Evolutionary conservation across 2,797 vertebrate genomes (phyloP), one percentile per base, ranked within the genome.

Genomic region (Clarias fuscus): DNA sequence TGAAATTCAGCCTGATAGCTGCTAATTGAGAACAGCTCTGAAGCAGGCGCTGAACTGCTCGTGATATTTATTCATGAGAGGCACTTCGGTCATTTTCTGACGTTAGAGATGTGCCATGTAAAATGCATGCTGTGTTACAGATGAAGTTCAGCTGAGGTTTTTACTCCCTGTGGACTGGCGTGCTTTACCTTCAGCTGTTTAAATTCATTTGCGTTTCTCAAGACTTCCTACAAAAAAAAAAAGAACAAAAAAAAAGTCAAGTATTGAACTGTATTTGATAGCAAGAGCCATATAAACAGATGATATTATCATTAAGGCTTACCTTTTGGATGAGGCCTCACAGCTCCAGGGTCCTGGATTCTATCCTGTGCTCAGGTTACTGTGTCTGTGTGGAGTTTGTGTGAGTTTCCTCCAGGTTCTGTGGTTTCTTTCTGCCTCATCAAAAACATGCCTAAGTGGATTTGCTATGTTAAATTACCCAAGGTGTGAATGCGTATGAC

Each of bases 1-100:
- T 86, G 82, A 90, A 90, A 87, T 82, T 73, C 85, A 83, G 65
- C 59, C 78, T 87, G 89, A 89, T 86, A 76, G 81, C 88, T 85
- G 30, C 75, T 89, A 89, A 90, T 87, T 86, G 82, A 86, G 83
- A 88, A 76, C 89, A 90, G 85, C 79, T 88, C 88, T 71, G 80
- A 88, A 83, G 33, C 48, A 6, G 72, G 27, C 77, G 40, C 85
- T 79, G 67, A 88, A 61, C 43, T 33, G 13, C 84, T 86, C 4
- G 15, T 80, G 84, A 88, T 88, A 82, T 88, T 89, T 88, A 88
- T 88, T 86, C 72, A 86, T 83, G 86, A 86, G 88, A 83, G 73
- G 80, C 15, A 11, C 72, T 87, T 86, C 81, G 18, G 81, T 68
- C 65, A 30, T 87, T 82, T 88, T 88, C 53, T 82, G 73, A 73